These are phyloP conservation scores for Stictocephala bisonia DNA, from an alignment of 2,888 invertebrate species.

Conservation along the genomic window DNA sequence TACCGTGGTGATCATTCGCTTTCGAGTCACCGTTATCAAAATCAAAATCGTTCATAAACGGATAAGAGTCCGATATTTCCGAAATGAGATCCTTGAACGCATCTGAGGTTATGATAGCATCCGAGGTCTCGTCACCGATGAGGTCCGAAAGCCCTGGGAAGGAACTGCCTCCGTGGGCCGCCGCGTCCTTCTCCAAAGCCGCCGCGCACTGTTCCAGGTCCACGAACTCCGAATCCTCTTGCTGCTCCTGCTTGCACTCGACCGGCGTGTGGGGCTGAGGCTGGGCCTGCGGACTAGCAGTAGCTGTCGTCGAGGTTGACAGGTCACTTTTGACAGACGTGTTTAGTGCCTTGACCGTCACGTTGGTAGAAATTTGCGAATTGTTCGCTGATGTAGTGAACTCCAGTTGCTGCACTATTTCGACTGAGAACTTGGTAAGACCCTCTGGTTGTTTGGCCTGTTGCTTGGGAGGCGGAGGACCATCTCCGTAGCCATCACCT, in stretches of 20 bases:
- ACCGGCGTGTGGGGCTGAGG: conserved; percentile 64
- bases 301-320: conserved; percentile 55
- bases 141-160: conserved; percentile 85
- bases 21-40: conserved; percentile 70
- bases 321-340: conserved; percentile 73
- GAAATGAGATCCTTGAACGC: conserved; percentile 89
- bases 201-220: conserved; percentile 87
- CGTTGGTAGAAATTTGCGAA: conserved; percentile 91
- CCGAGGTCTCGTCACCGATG: conserved; percentile 85
- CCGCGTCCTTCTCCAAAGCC: conserved; percentile 86
- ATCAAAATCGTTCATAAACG: conserved; percentile 82
- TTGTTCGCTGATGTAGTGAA: conserved; percentile 90
- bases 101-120: conserved; percentile 79
- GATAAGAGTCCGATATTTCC: conserved; percentile 84
- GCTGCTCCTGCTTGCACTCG: conserved; percentile 79
- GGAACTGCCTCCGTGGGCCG: conserved; percentile 73
- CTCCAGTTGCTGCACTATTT: conserved; percentile 92
- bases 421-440: conserved; percentile 86
- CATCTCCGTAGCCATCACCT: conserved; percentile 29
- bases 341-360: conserved; percentile 86
- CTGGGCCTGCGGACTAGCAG: conserved; percentile 28
- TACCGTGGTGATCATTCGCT: conserved; percentile 37
- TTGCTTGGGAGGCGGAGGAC: conserved; percentile 65
- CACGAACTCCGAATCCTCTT: conserved; percentile 88
- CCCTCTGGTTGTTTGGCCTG: conserved; percentile 65